Conservation (phyloP, 2,113 vertebrate species). For the Mormyrus lacerda region DNA sequence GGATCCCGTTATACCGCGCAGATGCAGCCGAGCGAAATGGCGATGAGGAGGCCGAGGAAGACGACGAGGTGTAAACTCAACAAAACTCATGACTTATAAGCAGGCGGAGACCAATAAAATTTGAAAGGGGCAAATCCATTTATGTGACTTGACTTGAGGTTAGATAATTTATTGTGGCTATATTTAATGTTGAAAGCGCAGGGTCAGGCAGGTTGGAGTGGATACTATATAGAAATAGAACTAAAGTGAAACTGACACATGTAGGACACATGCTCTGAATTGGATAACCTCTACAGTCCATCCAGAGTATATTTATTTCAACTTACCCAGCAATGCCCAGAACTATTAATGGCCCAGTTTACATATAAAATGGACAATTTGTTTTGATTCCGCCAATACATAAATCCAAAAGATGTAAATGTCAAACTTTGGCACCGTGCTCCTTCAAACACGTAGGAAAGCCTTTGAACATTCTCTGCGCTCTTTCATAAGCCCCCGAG, state of each 20-base stretch:
- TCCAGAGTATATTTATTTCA: neutral
- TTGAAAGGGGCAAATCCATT: neutral
- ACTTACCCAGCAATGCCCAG: neutral
- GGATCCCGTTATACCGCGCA: neutral
- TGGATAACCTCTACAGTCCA: neutral
- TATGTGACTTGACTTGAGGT: neutral
- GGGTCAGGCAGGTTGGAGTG: neutral
- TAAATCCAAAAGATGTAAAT: neutral
- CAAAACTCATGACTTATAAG: neutral
- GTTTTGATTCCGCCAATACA: neutral
- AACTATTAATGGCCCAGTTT: neutral
- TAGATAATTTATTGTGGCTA: neutral
- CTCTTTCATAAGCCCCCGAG: constrained; percentile 34
- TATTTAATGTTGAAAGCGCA: neutral
- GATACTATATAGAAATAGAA: neutral
- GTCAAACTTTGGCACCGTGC: neutral
- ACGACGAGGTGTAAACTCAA: neutral
- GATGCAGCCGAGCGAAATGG: neutral
- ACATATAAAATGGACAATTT: neutral
- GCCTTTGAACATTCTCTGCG: constrained; percentile 5
- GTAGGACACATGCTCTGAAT: neutral
- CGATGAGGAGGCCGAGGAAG: neutral
- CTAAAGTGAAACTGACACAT: neutral
- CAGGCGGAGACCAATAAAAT: neutral
- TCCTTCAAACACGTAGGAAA: neutral